Evolutionary conservation across 2,888 invertebrate species (phyloP), one percentile per base, ranked within the genome.

Genomic region (Odiellus spinosus): DNA sequence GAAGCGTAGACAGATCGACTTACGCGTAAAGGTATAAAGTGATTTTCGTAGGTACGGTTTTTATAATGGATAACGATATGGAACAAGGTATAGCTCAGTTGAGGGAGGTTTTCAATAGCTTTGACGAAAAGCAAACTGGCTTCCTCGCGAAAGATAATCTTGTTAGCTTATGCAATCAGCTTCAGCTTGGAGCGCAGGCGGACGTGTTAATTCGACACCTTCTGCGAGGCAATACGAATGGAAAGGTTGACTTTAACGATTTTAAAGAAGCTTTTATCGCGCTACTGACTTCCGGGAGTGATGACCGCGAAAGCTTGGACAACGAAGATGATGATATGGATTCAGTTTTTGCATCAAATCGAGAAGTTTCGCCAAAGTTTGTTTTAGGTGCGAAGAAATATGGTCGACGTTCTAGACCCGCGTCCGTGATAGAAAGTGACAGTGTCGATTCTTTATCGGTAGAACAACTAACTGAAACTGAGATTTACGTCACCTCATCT

Each of bases 241-340:
- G 26, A 6, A 26, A 8, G 8, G 26, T 58, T 17, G 50, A 51
- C 42, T 58, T 58, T 47, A 50, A 56, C 10, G 56, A 56, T 33
- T 58, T 58, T 39, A 58, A 58, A 45, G 57, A 57, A 46, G 52
- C 52, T n/a, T 58, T 58, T 49, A 53, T 58, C 18, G 53, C 51
- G 12, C 47, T 58, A 21, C 48, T 58, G 38, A 53, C 55, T 20
- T 49, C 15, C 15, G 15, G 17, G 18, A 18, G 15, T 38, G n/a
- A 38, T 18, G 18, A 17, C 38, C 15, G 14, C 26, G 26, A 4
- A 8, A 26, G 26, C 8, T 26, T 26, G 14, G 38, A 38, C 14
- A 14, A 38, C 8, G 38, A 38, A 38, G 38, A 38, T 10, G 38
- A n/a, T 10, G 15, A 18, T 38, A 18, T 17, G 8, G 38, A n/a